Evolutionary conservation across 2,888 invertebrate genomes (phyloP).

Genomic region (Aporophyla nigra): DNA sequence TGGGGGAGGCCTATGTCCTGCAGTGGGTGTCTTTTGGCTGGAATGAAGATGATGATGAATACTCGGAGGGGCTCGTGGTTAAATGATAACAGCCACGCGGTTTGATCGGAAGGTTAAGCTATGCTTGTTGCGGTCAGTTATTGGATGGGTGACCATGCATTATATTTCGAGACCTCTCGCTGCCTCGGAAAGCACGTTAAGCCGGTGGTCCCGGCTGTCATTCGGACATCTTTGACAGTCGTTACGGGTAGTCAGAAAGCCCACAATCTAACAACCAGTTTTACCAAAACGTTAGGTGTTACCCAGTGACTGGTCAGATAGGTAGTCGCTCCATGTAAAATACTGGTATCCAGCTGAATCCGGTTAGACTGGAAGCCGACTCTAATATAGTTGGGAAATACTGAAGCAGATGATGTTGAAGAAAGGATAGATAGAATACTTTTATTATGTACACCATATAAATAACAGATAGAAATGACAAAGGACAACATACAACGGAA

Average conservation of each 20-base stretch:
- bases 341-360: neutral
- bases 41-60: too few species aligned
- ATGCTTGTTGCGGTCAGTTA: neutral
- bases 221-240: neutral
- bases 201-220: neutral
- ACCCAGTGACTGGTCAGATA: neutral
- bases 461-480: neutral
- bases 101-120: neutral
- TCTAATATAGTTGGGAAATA: neutral
- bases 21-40: too few species aligned
- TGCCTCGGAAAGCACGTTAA: neutral
- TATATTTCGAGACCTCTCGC: neutral
- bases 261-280: neutral
- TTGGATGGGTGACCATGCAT: neutral
- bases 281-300: neutral
- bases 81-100: neutral
- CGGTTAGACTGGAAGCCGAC: neutral
- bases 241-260: neutral
- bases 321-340: neutral
- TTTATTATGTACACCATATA: neutral
- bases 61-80: neutral
- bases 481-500: neutral
- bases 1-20: too few species aligned
- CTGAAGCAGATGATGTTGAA: neutral
- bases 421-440: neutral